Evolutionary conservation across 2,888 invertebrate genomes (phyloP).

Genomic region (Acutogordius australiensis): DNA sequence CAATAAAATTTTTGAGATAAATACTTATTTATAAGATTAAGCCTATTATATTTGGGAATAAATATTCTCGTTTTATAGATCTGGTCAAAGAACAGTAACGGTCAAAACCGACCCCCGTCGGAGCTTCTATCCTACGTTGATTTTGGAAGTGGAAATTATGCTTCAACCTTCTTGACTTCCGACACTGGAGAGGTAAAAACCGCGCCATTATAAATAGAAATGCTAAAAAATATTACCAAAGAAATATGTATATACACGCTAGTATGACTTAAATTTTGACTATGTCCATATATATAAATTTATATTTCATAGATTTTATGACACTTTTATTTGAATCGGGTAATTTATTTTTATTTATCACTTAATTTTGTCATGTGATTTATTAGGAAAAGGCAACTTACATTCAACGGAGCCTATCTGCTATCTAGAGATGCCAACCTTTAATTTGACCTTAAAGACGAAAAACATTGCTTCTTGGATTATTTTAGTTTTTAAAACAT

Average conservation of each 20-base stretch:
- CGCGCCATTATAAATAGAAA: no score
- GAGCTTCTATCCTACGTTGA: background rate
- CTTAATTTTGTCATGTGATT: background rate
- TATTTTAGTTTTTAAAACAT: no score
- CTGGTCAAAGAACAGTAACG: conserved; percentile 2
- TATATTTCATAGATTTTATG: background rate
- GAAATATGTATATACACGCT: no score
- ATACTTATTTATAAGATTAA: no score
- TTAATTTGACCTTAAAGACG: no score
- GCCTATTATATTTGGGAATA: no score
- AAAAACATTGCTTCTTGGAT: no score
- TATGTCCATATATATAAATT: background rate
- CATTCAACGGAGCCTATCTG: background rate
- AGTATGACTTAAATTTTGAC: background rate
- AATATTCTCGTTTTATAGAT: background rate
- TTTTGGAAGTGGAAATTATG: conserved; percentile 7
- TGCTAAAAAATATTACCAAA: no score
- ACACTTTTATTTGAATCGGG: no score
- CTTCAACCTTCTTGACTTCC: background rate
- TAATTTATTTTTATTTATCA: no score
- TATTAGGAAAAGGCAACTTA: conserved; percentile 3
- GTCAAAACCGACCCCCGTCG: conserved; percentile 3
- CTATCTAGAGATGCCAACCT: no score
- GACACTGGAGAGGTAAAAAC: background rate
- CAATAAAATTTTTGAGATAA: no score